These are phyloP conservation scores for Rotaria sp. DNA, from an alignment of 2,888 invertebrate species.

Conservation along the genomic window DNA sequence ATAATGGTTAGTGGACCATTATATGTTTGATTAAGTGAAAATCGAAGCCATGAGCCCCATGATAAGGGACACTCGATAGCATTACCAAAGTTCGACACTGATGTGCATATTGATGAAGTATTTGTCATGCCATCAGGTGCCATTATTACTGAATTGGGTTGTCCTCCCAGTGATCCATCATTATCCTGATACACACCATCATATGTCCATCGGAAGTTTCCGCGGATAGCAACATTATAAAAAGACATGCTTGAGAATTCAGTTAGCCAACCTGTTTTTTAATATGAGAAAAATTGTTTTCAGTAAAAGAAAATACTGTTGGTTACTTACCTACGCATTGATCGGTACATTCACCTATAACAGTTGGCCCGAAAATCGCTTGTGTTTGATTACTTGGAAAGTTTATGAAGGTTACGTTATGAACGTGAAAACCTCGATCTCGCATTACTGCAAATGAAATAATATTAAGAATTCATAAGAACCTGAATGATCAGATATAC, in stretches of 20 bases:
- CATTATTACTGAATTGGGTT: background rate
- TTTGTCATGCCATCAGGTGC: background rate
- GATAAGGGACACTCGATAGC: background rate
- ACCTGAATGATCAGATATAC: too few relatives aligned
- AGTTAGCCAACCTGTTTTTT: constrained; percentile 29
- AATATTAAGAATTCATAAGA: too few relatives aligned
- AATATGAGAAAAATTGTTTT: background rate
- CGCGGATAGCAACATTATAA: constrained; percentile 30
- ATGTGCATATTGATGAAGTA: background rate
- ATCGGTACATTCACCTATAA: constrained; percentile 32
- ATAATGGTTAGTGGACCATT: too few relatives aligned
- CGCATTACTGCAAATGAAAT: constrained; percentile 44
- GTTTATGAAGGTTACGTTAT: constrained; percentile 45
- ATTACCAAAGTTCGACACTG: background rate
- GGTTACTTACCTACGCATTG: background rate
- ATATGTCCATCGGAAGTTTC: constrained; percentile 42
- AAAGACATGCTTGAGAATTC: constrained; percentile 19
- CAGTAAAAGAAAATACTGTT: too few relatives aligned
- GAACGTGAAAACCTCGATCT: constrained; percentile 44
- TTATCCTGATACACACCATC: too few relatives aligned
- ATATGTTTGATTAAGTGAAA: constrained; percentile 45
- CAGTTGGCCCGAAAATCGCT: constrained; percentile 16
- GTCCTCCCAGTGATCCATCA: too few relatives aligned
- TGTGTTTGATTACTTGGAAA: constrained; percentile 42
- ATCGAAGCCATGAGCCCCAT: constrained; percentile 42